Evolutionary conservation across 2,888 invertebrate genomes (phyloP), one percentile per base, ranked within the genome.

Genomic region (Sarcophaga subvicina): DNA sequence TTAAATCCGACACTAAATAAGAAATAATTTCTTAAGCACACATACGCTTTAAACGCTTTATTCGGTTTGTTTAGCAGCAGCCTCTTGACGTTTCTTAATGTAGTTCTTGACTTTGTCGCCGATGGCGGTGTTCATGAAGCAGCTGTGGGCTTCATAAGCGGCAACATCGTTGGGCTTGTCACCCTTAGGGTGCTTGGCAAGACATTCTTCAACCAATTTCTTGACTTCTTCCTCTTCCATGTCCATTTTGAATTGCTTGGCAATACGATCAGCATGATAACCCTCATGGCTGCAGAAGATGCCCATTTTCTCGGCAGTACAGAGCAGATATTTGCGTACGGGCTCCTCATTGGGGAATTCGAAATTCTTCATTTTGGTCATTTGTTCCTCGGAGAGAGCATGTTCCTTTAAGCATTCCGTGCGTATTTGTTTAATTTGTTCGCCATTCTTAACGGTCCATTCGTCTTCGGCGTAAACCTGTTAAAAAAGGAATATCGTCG

Each of bases 121-220:
- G 59, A 92, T 89, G 80, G 91, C 90, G 83, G 91, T 92, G 62
- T 88, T 85, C 90, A 92, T 91, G 82, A 93, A 83, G 88, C 93
- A 93, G 80, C 89, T 89, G 85, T 93, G 91, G 37, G 92, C 92
- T n/a, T 93, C 91, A 90, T 90, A 93, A 4, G 92, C 93, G 91
- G 92, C 92, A 12, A 90, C 90, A 80, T 93, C 93, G 17, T 83
- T 71, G 5, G 88, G 85, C 64, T 91, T 89, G 75, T 91, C 90
- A 54, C 91, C 91, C 70, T 92, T 88, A 6, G 89, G 88, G 71
- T 92, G 91, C 76, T 90, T 90, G 76, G 93, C 93, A 60, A 91
- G 85, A 83, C 93, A 93, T 69, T 92, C 89, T 63, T 90, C 87
- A 69, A 90, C 91, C 80, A 93, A 91, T 20, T 87, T 83, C n/a